phyloP scores from a whole-genome alignment of 1,140 invertebrate genomes.

The Amphibalanus amphitrite region DNA sequence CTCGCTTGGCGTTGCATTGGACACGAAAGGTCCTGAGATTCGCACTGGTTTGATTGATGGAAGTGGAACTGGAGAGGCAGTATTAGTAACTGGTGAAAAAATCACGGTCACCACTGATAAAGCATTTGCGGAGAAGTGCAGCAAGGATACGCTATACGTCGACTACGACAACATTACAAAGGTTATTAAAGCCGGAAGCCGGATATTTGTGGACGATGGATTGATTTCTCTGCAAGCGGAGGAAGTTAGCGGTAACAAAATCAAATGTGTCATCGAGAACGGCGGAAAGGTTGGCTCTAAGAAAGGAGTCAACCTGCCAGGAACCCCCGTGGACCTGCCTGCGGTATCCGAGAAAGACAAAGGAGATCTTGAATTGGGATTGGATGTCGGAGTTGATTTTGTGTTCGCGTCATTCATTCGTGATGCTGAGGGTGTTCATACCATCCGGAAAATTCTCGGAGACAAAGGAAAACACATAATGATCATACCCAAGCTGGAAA shows the following conservation, averaged over 20 bases:
- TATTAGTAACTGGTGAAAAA: constrained; percentile 63
- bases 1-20: constrained; percentile 85
- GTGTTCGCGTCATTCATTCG: constrained; percentile 98
- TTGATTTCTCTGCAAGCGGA: constrained; percentile 82
- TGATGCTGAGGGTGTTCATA: constrained; percentile 67
- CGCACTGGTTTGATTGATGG: constrained; percentile 84
- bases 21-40: constrained; percentile 96
- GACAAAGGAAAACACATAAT: constrained; percentile 85
- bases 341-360: constrained; percentile 98
- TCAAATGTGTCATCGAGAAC: constrained; percentile 82
- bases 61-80: constrained; percentile 75
- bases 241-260: constrained; percentile 36
- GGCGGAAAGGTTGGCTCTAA: constrained; percentile 86
- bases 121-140: constrained; percentile 61
- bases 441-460: constrained; percentile 74
- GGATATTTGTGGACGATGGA: constrained; percentile 92
- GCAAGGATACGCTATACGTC: constrained; percentile 52
- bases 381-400: constrained; percentile 94
- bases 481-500: constrained; percentile 95
- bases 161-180: constrained; percentile 93
- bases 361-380: constrained; percentile 80
- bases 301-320: constrained; percentile 95
- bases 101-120: constrained; percentile 82
- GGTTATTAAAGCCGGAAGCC: constrained; percentile 69
- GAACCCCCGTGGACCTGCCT: constrained; percentile 86